phyloP scores from a whole-genome alignment of 2,888 invertebrate genomes.

The Cataglyphis cursor region DNA sequence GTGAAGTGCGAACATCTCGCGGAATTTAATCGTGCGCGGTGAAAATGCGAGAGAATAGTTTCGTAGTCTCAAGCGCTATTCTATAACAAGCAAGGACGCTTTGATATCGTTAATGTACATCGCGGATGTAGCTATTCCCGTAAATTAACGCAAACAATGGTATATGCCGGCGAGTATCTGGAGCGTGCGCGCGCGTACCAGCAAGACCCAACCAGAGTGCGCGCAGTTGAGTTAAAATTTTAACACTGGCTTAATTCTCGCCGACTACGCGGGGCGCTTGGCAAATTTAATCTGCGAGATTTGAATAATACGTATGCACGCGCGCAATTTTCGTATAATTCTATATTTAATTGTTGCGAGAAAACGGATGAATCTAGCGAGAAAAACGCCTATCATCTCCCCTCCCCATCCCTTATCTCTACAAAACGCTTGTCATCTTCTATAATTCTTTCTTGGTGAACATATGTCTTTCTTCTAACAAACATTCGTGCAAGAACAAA shows the following conservation, averaged over 20 bases:
- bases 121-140: slow-evolving; percentile 40
- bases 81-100: slow-evolving; percentile 52
- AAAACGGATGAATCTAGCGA: slow-evolving; percentile 25
- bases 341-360: slow-evolving; percentile 38
- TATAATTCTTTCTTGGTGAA: neutral
- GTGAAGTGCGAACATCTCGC: slow-evolving; percentile 19
- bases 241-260: slow-evolving; percentile 57
- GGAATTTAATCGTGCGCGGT: slow-evolving; percentile 52
- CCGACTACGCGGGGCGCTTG: slow-evolving; percentile 52
- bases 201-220: slow-evolving; percentile 32
- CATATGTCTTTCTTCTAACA: neutral
- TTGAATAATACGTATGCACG: slow-evolving; percentile 63
- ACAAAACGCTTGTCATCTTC: neutral
- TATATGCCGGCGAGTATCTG: slow-evolving; percentile 24
- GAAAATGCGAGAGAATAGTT: slow-evolving; percentile 38
- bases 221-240: slow-evolving; percentile 63
- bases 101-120: slow-evolving; percentile 65
- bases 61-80: slow-evolving; percentile 36
- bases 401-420: neutral
- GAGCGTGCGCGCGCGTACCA: neutral
- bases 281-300: slow-evolving; percentile 67
- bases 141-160: slow-evolving; percentile 71
- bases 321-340: slow-evolving; percentile 49
- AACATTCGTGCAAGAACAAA: neutral
- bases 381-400: slow-evolving; percentile 11